Conservation (phyloP, 2,888 invertebrate species). For the Nymphalis polychloros region DNA sequence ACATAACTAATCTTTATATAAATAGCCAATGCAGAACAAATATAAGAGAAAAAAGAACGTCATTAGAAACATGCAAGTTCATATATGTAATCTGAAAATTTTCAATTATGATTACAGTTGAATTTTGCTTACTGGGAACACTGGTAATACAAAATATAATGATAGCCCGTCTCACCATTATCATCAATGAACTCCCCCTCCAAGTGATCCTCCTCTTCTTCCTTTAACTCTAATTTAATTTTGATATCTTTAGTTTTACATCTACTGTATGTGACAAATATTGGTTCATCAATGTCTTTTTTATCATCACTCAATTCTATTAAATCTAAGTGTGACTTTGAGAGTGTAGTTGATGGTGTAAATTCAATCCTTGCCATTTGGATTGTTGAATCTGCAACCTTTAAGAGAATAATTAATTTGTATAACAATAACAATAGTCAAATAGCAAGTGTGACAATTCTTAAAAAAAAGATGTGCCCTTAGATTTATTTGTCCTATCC, state of each 20-base stretch:
- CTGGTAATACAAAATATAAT: too few species aligned
- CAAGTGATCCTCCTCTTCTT: constrained; percentile 49
- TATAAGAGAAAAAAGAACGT: too few species aligned
- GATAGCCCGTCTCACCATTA: constrained; percentile 38
- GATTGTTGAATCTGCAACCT: constrained; percentile 48
- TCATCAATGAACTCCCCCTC: constrained; percentile 52
- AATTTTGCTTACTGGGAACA: too few species aligned
- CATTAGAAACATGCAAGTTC: too few species aligned
- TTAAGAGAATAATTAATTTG: constrained; percentile 17
- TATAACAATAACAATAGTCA: too few species aligned
- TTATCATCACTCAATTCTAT: constrained; percentile 44
- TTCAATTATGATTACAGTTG: too few species aligned
- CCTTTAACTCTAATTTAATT: constrained; percentile 58
- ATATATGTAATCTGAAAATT: too few species aligned
- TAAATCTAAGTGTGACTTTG: constrained; percentile 38
- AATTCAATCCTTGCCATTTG: constrained; percentile 42
- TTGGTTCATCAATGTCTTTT: constrained; percentile 38
- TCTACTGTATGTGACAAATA: constrained; percentile 37
- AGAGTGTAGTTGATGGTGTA: constrained; percentile 38
- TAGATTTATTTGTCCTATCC: too few species aligned
- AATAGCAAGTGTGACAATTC: too few species aligned
- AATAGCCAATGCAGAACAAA: too few species aligned
- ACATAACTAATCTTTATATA: too few species aligned
- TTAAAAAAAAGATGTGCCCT: too few species aligned
- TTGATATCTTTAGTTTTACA: constrained; percentile 34